phyloP scores from a whole-genome alignment of 2,888 invertebrate genomes.

The Baronia brevicornis region DNA sequence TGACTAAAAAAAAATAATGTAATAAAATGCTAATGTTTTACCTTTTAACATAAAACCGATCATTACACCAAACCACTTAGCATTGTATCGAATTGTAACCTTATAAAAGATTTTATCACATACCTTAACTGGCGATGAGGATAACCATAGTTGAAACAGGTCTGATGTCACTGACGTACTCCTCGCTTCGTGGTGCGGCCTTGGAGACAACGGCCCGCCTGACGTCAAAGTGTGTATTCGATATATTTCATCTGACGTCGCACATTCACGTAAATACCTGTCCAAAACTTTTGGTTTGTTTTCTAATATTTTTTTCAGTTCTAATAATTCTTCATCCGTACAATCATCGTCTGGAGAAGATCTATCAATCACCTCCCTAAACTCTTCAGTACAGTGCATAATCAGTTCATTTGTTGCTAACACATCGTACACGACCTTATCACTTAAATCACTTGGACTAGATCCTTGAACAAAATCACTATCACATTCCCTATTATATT shows the following conservation, averaged over 20 bases:
- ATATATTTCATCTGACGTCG: slow-evolving; percentile 78
- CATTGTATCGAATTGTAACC: slow-evolving; percentile 11
- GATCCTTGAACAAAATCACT: slow-evolving; percentile 44
- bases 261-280: slow-evolving; percentile 85
- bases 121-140: slow-evolving; percentile 84
- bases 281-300: slow-evolving; percentile 81
- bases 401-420: slow-evolving; percentile 49
- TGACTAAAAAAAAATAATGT: no score
- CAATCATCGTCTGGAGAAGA: slow-evolving; percentile 56
- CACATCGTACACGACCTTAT: slow-evolving; percentile 58
- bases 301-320: slow-evolving; percentile 53
- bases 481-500: slow-evolving; percentile 43
- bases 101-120: slow-evolving; percentile 35
- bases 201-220: slow-evolving; percentile 63
- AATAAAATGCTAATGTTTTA: no score
- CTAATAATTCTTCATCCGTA: slow-evolving; percentile 57
- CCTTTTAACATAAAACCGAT: no score
- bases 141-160: slow-evolving; percentile 89
- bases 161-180: slow-evolving; percentile 88
- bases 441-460: slow-evolving; percentile 55
- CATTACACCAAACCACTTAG: slow-evolving; percentile 10
- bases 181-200: slow-evolving; percentile 69
- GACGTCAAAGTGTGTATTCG: slow-evolving; percentile 76
- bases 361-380: slow-evolving; percentile 56
- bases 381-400: slow-evolving; percentile 51